These are phyloP conservation scores for Ganaspis brasiliensis DNA, from an alignment of 2,888 invertebrate species.

Conservation along the genomic window DNA sequence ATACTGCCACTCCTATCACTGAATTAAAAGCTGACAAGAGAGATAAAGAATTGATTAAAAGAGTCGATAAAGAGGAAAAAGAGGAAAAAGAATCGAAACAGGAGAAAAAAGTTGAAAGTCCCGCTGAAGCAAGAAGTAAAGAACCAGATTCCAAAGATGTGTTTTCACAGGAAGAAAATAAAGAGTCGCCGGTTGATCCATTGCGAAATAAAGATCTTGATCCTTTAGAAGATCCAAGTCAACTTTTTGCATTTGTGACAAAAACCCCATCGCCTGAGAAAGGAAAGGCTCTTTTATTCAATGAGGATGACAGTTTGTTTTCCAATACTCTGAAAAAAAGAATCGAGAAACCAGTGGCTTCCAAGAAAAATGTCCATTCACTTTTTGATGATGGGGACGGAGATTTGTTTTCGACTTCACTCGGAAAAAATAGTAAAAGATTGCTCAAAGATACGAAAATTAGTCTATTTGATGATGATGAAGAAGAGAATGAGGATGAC, in stretches of 20 bases:
- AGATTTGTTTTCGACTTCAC: constrained; percentile 72
- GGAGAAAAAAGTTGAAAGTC: background rate
- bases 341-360: constrained; percentile 48
- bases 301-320: constrained; percentile 76
- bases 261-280: constrained; percentile 78
- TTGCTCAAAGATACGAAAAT: constrained; percentile 67
- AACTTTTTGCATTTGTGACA: constrained; percentile 78
- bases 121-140: constrained; percentile 10
- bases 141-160: constrained; percentile 34
- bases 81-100: constrained; percentile 18
- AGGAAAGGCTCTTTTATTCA: constrained; percentile 66
- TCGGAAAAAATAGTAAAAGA: constrained; percentile 68
- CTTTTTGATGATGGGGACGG: constrained; percentile 71
- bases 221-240: constrained; percentile 77
- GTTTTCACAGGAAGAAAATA: constrained; percentile 12
- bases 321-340: constrained; percentile 61
- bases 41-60: constrained; percentile 24
- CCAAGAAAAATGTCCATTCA: constrained; percentile 61
- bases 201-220: constrained; percentile 73
- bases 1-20: constrained; percentile 36
- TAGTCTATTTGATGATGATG: constrained; percentile 71
- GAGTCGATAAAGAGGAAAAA: constrained; percentile 23
- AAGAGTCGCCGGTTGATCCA: constrained; percentile 69
- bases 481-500: constrained; percentile 68
- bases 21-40: constrained; percentile 34